phyloP scores from a whole-genome alignment of 1,140 invertebrate genomes.

The Sycobia sp. region DNA sequence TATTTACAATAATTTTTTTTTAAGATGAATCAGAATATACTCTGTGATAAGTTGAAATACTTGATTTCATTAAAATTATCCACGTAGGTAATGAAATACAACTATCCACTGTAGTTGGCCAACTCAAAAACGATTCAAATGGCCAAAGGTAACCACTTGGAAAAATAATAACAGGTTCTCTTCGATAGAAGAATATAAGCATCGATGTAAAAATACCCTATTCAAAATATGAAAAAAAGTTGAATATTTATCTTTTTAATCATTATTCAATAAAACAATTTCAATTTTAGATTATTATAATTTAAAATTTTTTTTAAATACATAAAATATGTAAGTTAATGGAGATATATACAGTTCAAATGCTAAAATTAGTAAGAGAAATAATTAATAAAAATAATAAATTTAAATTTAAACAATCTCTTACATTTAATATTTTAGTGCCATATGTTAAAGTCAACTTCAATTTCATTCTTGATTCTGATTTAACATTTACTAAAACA shows the following conservation, averaged over 20 bases:
- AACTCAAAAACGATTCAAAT: conserved; percentile 48
- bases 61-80: conserved; percentile 48
- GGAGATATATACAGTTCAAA: no score
- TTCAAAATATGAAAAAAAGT: conserved; percentile 24
- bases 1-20: no score
- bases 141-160: conserved; percentile 50
- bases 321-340: no score
- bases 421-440: conserved; percentile 42
- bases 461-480: conserved; percentile 35
- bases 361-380: no score
- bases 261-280: no score
- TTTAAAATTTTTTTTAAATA: no score
- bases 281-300: no score
- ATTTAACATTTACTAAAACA: conserved; percentile 32
- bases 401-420: conserved; percentile 9
- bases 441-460: conserved; percentile 36
- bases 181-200: conserved; percentile 47
- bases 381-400: no score
- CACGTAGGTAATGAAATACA: conserved; percentile 52
- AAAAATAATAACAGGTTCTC: conserved; percentile 50
- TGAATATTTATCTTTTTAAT: conserved; percentile 3
- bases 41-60: no score
- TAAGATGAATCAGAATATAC: no score
- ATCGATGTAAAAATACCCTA: conserved; percentile 44
- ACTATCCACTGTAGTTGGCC: conserved; percentile 49